Conservation (phyloP, 2,113 vertebrate genomes). For the Sminthopsis crassicaudata region DNA sequence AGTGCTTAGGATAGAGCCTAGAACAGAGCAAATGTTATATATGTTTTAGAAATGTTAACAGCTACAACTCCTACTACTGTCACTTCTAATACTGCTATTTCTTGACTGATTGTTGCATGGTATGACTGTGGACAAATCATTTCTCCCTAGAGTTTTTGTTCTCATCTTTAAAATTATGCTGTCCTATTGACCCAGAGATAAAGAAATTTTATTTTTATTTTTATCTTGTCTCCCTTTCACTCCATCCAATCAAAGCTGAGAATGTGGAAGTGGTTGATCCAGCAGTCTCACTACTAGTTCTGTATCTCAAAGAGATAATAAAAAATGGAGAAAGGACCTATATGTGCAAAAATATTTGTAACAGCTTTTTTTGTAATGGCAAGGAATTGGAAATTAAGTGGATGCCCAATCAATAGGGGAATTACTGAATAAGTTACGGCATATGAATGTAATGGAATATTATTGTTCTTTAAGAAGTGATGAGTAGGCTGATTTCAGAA, state of each 20-base stretch:
- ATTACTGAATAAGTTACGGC: no score
- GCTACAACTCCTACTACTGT: not conserved
- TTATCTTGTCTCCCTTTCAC: not conserved
- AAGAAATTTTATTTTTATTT: not conserved
- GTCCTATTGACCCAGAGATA: not conserved
- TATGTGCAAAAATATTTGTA: no score
- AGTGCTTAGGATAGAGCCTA: not conserved
- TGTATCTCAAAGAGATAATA: no score
- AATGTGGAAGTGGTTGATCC: not conserved
- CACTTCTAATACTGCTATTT: no score
- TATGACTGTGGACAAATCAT: not conserved
- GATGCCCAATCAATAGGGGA: no score
- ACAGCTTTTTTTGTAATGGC: no score
- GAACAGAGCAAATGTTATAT: not conserved
- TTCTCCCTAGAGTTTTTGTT: not conserved
- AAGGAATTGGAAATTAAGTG: no score
- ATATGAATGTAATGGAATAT: no score
- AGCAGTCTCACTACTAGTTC: no score
- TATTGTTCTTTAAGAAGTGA: no score
- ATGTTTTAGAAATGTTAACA: not conserved
- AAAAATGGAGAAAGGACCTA: no score
- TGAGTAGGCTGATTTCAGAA: no score
- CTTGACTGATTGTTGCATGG: not conserved
- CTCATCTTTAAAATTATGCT: not conserved
- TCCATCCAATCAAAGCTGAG: not conserved